A percentile compares a stretch with the other conserved stretches of the same genome.
Evolutionary conservation across 2,797 vertebrate species (phyloP).

Genomic region (Anguilla obscura): DNA sequence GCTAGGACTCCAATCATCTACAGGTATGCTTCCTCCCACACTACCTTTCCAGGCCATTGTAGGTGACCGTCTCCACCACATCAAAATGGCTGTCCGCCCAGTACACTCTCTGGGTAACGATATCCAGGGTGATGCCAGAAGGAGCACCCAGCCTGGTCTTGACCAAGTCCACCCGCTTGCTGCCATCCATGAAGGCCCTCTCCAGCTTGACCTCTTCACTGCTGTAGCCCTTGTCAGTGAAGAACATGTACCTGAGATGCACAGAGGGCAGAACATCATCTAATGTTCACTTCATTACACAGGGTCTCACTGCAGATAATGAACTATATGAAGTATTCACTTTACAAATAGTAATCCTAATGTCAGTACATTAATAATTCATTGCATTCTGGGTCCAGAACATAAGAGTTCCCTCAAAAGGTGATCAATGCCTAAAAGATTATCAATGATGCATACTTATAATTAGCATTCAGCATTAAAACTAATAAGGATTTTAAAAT

Average conservation of each 20-base stretch:
- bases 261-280: not conserved
- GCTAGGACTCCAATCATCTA: not conserved
- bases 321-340: not conserved
- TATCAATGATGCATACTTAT: too few species aligned
- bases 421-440: not conserved
- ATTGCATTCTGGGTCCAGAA: not conserved
- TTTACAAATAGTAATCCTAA: not conserved
- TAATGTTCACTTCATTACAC: not conserved
- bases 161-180: slow-evolving; percentile 67
- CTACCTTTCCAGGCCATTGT: slow-evolving; percentile 71
- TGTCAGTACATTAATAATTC: not conserved
- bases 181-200: slow-evolving; percentile 75
- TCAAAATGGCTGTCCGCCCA: slow-evolving; percentile 77
- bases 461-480: not conserved
- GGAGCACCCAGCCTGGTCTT: slow-evolving; percentile 64
- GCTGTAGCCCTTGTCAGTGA: slow-evolving; percentile 64
- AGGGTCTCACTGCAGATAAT: not conserved
- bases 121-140: slow-evolving; percentile 68
- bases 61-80: slow-evolving; percentile 72
- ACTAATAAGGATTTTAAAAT: not conserved
- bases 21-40: not conserved
- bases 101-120: slow-evolving; percentile 69
- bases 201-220: slow-evolving; percentile 65
- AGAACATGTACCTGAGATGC: slow-evolving; percentile 74
- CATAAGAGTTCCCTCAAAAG: not conserved